Evolutionary conservation across 2,888 invertebrate genomes (phyloP), one percentile per base, ranked within the genome.

Genomic region (Icerya purchasi): DNA sequence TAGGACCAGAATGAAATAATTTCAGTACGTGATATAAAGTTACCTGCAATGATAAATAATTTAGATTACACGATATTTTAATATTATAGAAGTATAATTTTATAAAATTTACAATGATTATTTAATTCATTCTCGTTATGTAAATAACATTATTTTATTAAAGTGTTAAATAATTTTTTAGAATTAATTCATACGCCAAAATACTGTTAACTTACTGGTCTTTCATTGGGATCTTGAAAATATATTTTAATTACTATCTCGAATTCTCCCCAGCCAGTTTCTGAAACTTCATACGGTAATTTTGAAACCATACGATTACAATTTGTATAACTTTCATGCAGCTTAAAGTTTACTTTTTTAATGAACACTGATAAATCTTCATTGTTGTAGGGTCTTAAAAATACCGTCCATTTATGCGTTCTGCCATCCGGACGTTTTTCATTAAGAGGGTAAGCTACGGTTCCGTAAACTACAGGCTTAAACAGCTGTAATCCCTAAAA

Each of bases 251-350:
- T 94, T 49, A 91, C 87, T 64, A 97, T 88, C 74, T 98, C 97
- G 71, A 98, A 98, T 74, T 98, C 98, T 65, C 98, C 98, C 97
- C 98, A 98, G 1, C 97, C 97, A 0, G 97, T 97, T 73, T 98
- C 97, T 0, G 88, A 90, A 3, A 98, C 81, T 75, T 97, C 96
- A 70, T 92, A 98, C 0, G 97, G 98, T 0, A 94, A 93, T 70
- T 92, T 90, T 0, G 88, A 86, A 0, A 96, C 79, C 64, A 94
- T 89, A 70, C 97, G 77, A 70, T 91, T 93, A 1, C 87, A 88
- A 72, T 94, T 96, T 0, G 86, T 80, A 68, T 96, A 97, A 71
- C 94, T 96, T 72, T 98, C 97, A 68, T 98, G 97, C 1, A 98
- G 74, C 72, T 97, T 98, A 69, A 98, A 97, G 68, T 92, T 89